Evolutionary conservation across 2,113 vertebrate genomes (phyloP).

Genomic region (Notechis scutatus): DNA sequence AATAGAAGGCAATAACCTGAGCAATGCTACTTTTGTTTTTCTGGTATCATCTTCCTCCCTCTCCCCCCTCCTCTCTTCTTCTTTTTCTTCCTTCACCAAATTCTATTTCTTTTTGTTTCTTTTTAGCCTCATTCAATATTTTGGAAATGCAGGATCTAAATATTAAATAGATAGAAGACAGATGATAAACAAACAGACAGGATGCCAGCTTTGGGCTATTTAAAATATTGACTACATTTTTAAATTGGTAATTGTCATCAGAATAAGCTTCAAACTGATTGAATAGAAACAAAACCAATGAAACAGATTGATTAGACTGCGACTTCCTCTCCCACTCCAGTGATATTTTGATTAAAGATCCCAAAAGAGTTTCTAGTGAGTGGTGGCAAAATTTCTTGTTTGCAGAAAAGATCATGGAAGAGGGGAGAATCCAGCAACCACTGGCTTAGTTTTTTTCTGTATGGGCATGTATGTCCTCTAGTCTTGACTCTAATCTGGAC

Average conservation of each 20-base stretch:
- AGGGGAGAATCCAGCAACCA: neutral
- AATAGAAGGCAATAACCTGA: neutral
- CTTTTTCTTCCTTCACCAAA: neutral
- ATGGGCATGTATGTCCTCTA: neutral
- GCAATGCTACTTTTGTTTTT: neutral
- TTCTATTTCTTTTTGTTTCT: neutral
- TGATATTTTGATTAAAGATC: neutral
- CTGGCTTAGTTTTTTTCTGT: neutral
- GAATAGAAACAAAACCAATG: neutral
- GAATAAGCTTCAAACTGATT: constrained; percentile 12
- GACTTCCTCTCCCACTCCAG: neutral
- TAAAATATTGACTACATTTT: neutral
- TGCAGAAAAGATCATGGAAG: neutral
- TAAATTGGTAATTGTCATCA: neutral
- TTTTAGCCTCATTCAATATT: neutral
- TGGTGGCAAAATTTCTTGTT: neutral
- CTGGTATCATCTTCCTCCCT: neutral
- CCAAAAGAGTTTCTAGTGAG: neutral
- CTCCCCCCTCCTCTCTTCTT: neutral
- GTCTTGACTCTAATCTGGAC: neutral
- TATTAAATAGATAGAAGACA: neutral
- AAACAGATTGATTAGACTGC: neutral
- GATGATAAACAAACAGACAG: neutral
- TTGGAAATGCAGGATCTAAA: neutral
- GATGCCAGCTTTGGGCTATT: constrained; percentile 10